phyloP scores from a whole-genome alignment of 53 echinoderm and acorn worm species.

The Paelopatides confundens region DNA sequence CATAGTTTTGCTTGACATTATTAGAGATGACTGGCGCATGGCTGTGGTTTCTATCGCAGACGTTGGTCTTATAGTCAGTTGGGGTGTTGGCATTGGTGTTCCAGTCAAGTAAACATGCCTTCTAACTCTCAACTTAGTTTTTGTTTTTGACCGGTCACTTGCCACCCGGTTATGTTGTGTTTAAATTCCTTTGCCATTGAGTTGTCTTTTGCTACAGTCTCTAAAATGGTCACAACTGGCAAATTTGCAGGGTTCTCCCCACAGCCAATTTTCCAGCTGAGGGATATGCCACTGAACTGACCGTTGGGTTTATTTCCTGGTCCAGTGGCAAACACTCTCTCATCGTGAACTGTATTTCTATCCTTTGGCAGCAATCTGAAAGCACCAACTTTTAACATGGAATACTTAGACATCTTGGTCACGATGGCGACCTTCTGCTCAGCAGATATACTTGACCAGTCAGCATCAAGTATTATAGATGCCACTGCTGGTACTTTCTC shows the following conservation, averaged over 20 bases:
- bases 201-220: slow-evolving; percentile 87
- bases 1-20: slow-evolving; percentile 59
- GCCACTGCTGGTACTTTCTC: slow-evolving; percentile 78
- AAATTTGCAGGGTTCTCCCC: slow-evolving; percentile 82
- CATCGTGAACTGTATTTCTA: slow-evolving; percentile 67
- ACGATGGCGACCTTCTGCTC: slow-evolving; percentile 74
- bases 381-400: slow-evolving; percentile 76
- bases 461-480: slow-evolving; percentile 96
- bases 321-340: slow-evolving; percentile 82
- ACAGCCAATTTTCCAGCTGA: slow-evolving; percentile 96
- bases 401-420: slow-evolving; percentile 93
- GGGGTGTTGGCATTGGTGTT: slow-evolving; percentile 86
- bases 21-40: slow-evolving; percentile 55
- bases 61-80: slow-evolving; percentile 75
- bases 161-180: slow-evolving; percentile 96
- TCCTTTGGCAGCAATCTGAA: slow-evolving; percentile 90
- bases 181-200: slow-evolving; percentile 89
- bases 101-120: slow-evolving; percentile 81
- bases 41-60: no score
- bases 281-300: slow-evolving; percentile 74
- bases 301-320: slow-evolving; percentile 85
- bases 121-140: slow-evolving; percentile 66
- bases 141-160: slow-evolving; percentile 80
- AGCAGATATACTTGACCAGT: slow-evolving; percentile 84
- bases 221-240: slow-evolving; percentile 92